A percentile compares a stretch with the other conserved stretches of the same genome.
Conservation (phyloP, 2,797 vertebrate genomes). For the Momotus momota region DNA sequence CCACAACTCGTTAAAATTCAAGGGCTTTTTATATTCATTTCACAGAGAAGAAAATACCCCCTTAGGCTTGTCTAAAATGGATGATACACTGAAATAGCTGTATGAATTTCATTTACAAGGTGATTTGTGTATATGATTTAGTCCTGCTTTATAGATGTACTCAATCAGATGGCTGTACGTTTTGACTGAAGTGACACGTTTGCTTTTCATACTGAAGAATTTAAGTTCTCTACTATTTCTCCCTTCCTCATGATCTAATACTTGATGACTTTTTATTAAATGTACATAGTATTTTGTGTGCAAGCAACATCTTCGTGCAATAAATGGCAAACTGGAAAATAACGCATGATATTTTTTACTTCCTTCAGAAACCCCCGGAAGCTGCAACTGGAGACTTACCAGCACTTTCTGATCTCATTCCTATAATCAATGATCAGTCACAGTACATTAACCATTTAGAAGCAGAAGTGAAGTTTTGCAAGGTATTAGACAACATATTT, state of each 20-base stretch:
- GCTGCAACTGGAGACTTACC: constrained; percentile 64
- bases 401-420: constrained; percentile 84
- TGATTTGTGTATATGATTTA: neutral
- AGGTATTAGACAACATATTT: constrained; percentile 77
- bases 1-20: neutral
- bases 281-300: neutral
- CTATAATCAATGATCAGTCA: constrained; percentile 88
- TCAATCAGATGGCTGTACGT: neutral
- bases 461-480: constrained; percentile 93
- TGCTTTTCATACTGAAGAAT: neutral
- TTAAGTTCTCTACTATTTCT: neutral
- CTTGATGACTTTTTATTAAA: neutral
- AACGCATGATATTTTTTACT: neutral
- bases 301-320: neutral
- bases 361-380: constrained; percentile 72
- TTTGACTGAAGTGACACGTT: neutral
- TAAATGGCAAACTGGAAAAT: neutral
- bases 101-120: neutral
- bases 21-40: neutral
- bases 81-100: neutral
- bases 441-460: constrained; percentile 95
- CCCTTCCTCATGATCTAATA: neutral
- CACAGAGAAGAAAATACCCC: neutral
- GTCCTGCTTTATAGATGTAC: neutral
- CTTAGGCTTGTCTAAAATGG: neutral